Evolutionary conservation across 2,113 vertebrate species (phyloP).

Genomic region (Plectropomus leopardus): DNA sequence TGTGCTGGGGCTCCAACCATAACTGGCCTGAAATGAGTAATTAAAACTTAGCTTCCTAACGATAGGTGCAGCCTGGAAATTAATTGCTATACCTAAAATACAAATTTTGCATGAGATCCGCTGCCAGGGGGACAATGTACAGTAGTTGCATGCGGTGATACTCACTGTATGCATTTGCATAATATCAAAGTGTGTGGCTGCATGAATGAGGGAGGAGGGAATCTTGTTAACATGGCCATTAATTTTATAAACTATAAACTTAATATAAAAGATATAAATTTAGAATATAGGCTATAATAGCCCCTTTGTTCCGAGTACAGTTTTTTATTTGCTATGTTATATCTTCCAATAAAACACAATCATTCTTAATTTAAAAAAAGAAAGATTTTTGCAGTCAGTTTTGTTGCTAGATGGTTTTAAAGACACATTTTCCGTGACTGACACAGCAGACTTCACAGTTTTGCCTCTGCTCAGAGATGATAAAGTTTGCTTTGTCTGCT

Average conservation of each 20-base stretch:
- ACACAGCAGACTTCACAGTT: background rate
- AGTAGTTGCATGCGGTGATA: slow-evolving; percentile 8
- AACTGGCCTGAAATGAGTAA: slow-evolving; percentile 80
- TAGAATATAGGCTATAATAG: background rate
- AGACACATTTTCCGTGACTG: slow-evolving; percentile 19
- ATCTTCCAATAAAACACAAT: slow-evolving; percentile 12
- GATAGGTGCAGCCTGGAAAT: slow-evolving; percentile 80
- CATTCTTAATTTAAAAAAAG: no score
- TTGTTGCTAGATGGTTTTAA: slow-evolving; percentile 8
- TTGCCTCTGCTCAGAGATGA: slow-evolving; percentile 14
- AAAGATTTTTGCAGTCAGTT: no score
- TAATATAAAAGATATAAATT: slow-evolving; percentile 18
- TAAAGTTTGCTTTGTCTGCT: slow-evolving; percentile 41
- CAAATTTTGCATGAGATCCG: slow-evolving; percentile 48
- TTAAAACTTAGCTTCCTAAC: slow-evolving; percentile 82
- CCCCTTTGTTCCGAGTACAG: background rate
- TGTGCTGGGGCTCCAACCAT: slow-evolving; percentile 67
- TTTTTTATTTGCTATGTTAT: slow-evolving; percentile 13
- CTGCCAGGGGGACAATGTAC: slow-evolving; percentile 16
- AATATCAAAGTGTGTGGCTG: slow-evolving; percentile 5
- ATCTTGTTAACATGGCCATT: slow-evolving; percentile 15
- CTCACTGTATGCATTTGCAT: slow-evolving; percentile 2
- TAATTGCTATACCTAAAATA: slow-evolving; percentile 67
- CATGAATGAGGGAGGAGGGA: background rate
- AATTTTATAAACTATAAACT: slow-evolving; percentile 33